A percentile compares a stretch with the other conserved stretches of the same genome.
Conservation (phyloP, 2,113 vertebrate species). For the Platichthys stellatus region DNA sequence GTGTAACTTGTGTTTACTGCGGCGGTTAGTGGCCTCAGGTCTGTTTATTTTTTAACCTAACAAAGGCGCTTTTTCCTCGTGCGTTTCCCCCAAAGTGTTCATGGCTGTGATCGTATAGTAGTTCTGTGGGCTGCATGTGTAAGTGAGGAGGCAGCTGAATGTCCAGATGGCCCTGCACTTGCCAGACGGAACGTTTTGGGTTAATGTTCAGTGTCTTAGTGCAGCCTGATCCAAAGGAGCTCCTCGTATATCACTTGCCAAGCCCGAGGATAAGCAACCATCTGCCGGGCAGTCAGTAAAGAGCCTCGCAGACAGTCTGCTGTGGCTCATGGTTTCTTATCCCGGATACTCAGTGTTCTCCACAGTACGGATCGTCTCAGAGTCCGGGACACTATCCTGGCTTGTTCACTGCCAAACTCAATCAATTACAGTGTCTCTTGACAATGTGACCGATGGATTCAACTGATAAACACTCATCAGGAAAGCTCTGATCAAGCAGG, state of each 20-base stretch:
- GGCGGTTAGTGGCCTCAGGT: no score
- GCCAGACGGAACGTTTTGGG: slow-evolving; percentile 19
- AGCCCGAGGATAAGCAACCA: slow-evolving; percentile 56
- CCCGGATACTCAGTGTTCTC: slow-evolving; percentile 11
- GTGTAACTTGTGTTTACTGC: background rate
- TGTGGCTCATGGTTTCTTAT: slow-evolving; percentile 21
- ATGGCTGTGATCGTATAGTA: background rate
- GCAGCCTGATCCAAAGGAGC: slow-evolving; percentile 12
- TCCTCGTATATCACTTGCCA: slow-evolving; percentile 34
- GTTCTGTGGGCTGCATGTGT: background rate
- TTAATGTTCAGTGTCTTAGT: background rate
- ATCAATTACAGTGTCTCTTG: background rate
- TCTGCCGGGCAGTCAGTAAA: slow-evolving; percentile 43
- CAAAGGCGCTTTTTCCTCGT: no score
- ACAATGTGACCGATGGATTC: background rate
- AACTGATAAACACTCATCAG: background rate
- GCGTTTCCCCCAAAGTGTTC: background rate
- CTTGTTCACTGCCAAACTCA: background rate
- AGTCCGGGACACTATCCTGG: background rate
- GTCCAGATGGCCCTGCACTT: slow-evolving; percentile 27
- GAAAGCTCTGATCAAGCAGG: background rate
- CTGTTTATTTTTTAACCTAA: background rate
- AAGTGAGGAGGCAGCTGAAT: slow-evolving; percentile 3
- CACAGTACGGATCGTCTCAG: background rate
- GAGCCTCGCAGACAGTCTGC: slow-evolving; percentile 18